These are phyloP conservation scores for Alosa sapidissima DNA, from an alignment of 2,797 vertebrate species.

Conservation along the genomic window DNA sequence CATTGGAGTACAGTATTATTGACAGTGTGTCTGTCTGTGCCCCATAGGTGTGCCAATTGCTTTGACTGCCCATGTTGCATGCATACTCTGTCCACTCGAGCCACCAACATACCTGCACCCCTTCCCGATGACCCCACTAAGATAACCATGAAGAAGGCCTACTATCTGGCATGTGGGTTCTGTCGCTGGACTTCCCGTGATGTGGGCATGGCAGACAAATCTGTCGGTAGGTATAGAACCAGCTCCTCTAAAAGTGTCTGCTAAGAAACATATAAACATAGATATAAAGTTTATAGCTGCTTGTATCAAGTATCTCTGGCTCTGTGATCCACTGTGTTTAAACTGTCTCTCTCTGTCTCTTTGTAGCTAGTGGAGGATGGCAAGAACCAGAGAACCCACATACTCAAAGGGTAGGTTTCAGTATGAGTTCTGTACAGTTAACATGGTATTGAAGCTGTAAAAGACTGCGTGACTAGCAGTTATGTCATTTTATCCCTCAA, in stretches of 20 bases:
- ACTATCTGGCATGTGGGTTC: slow-evolving; percentile 97
- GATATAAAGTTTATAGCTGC: neutral
- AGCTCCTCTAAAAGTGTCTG: neutral
- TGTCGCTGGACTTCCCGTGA: slow-evolving; percentile 98
- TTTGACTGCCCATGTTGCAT: slow-evolving; percentile 99
- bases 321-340: neutral
- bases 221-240: slow-evolving; percentile 82
- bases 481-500: neutral
- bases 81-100: slow-evolving; percentile 96
- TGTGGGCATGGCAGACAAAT: slow-evolving; percentile 98
- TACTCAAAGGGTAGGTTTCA: slow-evolving; percentile 83
- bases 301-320: neutral
- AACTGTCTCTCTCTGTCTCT: neutral
- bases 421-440: neutral
- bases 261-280: neutral
- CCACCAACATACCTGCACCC: slow-evolving; percentile 94
- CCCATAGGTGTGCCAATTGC: slow-evolving; percentile 91
- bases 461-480: neutral
- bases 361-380: slow-evolving; percentile 95
- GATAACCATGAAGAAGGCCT: slow-evolving; percentile 97
- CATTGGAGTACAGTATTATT: neutral
- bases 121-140: slow-evolving; percentile 95
- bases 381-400: slow-evolving; percentile 97
- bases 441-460: neutral
- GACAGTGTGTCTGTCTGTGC: slow-evolving; percentile 12